A percentile compares a stretch with the other conserved stretches of the same genome.
phyloP scores from a whole-genome alignment of 1,140 invertebrate genomes.

The Centruroides vittatus region DNA sequence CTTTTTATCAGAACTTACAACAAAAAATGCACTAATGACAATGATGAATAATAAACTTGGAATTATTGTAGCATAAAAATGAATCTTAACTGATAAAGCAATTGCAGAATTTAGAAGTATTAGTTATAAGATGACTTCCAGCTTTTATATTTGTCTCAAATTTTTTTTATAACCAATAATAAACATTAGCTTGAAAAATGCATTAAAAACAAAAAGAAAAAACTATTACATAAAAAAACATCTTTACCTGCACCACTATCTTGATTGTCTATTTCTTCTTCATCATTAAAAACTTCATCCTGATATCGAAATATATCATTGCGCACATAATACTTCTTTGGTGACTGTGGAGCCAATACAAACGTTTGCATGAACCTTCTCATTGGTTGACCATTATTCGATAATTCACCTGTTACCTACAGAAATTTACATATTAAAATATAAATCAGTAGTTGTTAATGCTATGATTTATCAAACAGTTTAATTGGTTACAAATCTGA shows the following conservation, averaged over 20 bases:
- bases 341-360: slow-evolving; percentile 81
- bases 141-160: too few species aligned
- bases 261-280: slow-evolving; percentile 44
- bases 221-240: slow-evolving; percentile 4
- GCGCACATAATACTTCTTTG: slow-evolving; percentile 94
- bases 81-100: too few species aligned
- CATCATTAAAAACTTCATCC: slow-evolving; percentile 65
- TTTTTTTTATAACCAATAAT: too few species aligned
- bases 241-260: slow-evolving; percentile 33
- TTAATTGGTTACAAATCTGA: too few species aligned
- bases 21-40: too few species aligned
- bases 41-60: too few species aligned
- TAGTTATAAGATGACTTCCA: too few species aligned
- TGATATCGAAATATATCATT: slow-evolving; percentile 99
- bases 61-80: too few species aligned
- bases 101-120: too few species aligned
- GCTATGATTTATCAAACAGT: too few species aligned
- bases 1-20: too few species aligned
- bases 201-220: background rate
- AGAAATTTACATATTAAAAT: background rate
- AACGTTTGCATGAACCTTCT: slow-evolving; percentile 95
- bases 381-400: slow-evolving; percentile 88
- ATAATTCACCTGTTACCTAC: slow-evolving; percentile 84
- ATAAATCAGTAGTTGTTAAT: too few species aligned
- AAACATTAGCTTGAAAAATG: slow-evolving; percentile 2